Evolutionary conservation across 2,888 invertebrate species (phyloP).

Genomic region (Eubasilissa splendida): DNA sequence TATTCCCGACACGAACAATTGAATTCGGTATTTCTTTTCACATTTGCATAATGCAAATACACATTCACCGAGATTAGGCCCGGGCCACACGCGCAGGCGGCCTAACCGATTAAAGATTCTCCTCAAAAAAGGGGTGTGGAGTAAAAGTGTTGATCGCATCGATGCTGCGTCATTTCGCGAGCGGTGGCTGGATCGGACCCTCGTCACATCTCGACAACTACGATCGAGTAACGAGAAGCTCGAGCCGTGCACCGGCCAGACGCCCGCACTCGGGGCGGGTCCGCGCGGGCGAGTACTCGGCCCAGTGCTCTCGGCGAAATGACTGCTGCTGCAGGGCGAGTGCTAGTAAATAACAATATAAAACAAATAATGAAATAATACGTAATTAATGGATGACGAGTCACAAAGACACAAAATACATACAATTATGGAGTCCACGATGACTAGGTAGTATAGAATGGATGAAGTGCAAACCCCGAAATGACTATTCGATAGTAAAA

Average conservation of each 20-base stretch:
- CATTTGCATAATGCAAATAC: constrained; percentile 30
- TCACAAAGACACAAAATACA: no score
- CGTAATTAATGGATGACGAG: no score
- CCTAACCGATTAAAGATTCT: not conserved
- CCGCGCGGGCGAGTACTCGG: not conserved
- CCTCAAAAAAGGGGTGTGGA: not conserved
- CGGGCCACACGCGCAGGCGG: constrained; percentile 11
- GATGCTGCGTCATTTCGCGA: no score
- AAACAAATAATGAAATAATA: not conserved
- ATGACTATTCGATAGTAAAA: no score
- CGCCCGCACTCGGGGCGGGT: not conserved
- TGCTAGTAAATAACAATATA: not conserved
- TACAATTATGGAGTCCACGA: no score
- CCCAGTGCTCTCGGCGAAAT: not conserved
- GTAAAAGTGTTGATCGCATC: no score
- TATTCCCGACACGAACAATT: constrained; percentile 25
- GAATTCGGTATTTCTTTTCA: not conserved
- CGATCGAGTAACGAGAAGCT: not conserved
- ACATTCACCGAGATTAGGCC: constrained; percentile 13
- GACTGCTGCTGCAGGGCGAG: not conserved
- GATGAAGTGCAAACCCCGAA: no score
- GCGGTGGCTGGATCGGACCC: no score
- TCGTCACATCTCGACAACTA: no score
- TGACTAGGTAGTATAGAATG: no score
- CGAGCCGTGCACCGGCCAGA: not conserved